A percentile compares a stretch with the other conserved stretches of the same genome.
phyloP scores from a whole-genome alignment of 1,140 invertebrate species.

The Hyposmocoma kahamanoa region DNA sequence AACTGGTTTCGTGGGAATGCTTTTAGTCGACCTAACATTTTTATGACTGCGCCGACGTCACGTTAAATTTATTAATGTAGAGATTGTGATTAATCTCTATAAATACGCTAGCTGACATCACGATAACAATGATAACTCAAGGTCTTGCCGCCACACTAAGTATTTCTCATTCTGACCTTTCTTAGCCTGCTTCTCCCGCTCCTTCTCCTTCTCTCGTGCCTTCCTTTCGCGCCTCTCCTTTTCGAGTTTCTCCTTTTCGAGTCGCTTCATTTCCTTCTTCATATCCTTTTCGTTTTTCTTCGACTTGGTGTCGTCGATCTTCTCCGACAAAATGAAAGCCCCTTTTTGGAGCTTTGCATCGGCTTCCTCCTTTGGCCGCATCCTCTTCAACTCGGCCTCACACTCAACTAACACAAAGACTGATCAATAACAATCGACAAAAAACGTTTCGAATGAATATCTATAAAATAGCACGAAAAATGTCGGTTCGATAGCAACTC shows the following conservation, averaged over 20 bases:
- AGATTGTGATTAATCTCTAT: constrained; percentile 32
- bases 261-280: constrained; percentile 71
- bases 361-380: constrained; percentile 68
- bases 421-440: too few species aligned
- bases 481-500: constrained; percentile 37
- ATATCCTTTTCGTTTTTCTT: constrained; percentile 69
- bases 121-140: constrained; percentile 18
- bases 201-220: constrained; percentile 68
- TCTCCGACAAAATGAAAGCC: constrained; percentile 72
- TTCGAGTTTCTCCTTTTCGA: constrained; percentile 69
- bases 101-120: constrained; percentile 44
- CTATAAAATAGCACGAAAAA: constrained; percentile 43
- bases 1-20: constrained; percentile 28
- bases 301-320: constrained; percentile 68
- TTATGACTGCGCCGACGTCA: constrained; percentile 20
- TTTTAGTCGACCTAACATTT: constrained; percentile 33
- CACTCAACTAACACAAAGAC: constrained; percentile 41
- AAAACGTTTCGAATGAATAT: constrained; percentile 40
- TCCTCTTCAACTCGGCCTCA: constrained; percentile 26
- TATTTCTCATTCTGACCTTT: constrained; percentile 51
- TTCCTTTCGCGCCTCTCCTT: constrained; percentile 72
- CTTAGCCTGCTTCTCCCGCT: constrained; percentile 67
- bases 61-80: too few species aligned
- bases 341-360: constrained; percentile 60
- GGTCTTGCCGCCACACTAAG: neutral